Base-by-base conservation (phyloP, 2,888 invertebrate genomes). In the Phymatocera aterrima region DNA sequence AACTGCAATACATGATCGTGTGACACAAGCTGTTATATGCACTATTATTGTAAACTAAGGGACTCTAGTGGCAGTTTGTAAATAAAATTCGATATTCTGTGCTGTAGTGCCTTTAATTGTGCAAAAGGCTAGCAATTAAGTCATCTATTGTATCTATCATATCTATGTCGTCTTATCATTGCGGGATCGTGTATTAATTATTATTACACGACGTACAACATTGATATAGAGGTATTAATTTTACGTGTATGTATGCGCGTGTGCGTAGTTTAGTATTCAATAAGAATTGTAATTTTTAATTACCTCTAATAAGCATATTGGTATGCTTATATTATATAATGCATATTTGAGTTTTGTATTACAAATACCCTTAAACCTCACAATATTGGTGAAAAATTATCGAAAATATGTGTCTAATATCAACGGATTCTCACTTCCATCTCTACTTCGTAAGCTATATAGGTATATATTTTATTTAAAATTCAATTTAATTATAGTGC, bases 71-170 rank as follows among this genome's bases (percentile, higher is more conserved):
- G 60, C 64, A 65, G 48, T 77, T n/a, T 64, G 77, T 64, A 64
- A 48, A 77, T 77, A 77, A 48, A n/a, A 65, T 65, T 40, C 1
- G 18, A 65, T 24, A 65, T 77, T 77, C 64, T 77, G 18, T 77
- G 65, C 65, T 77, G 65, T 77, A 77, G 65, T 77, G 51, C 77
- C 77, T 77, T 77, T 72, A 18, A 72, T 51, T 72, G 70, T 70
- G 51, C 54, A 72, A n/a, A n/a, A 72, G 72, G 72, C 72, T 72
- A 72, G 43, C 54, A 51, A 72, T 51, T 72, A 68, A 68, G 68
- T 68, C n/a, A n/a, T n/a, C n/a, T n/a, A n/a, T n/a, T n/a, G n/a
- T n/a, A n/a, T n/a, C n/a, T n/a, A n/a, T n/a, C n/a, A n/a, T n/a
- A n/a, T n/a, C n/a, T 68, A 43, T 68, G 72, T 72, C 51, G 21